Base-by-base conservation (phyloP, 2,113 vertebrate genomes). In the Seriola aureovittata region DNA sequence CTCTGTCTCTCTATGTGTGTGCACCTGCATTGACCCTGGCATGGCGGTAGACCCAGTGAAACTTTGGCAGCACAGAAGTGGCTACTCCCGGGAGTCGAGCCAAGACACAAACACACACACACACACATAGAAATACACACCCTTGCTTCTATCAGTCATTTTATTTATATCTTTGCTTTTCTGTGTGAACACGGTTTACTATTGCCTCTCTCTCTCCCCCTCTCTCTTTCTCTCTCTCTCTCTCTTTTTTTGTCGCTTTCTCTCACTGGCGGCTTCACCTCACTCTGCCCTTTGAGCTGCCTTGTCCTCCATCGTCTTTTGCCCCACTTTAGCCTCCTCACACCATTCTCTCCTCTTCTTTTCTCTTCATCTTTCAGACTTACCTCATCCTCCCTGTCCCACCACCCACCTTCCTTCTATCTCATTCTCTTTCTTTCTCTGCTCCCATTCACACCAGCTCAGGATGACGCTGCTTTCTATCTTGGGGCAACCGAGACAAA, bases 151-250 rank as follows among this genome's bases (percentile, higher is more conserved):
- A 82, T 76, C 76, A 75, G 75, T 85, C 78, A 71, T 77, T 90
- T 88, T 92, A 91, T 92, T 92, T 91, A 77, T 93, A 82, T 81
- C 82, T 89, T 57, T 84, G 70, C 63, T 78, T 88, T 85, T 68
- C 64, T 76, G 42, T 66, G 29, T 85, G 70, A 87, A 72, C 55
- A 14, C 63, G 3, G 68, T 54, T 57, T 34, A 70, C 29, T 69
- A 55, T 59, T 75, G 29, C 79, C 44, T 50, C 29, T 11, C 60
- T 71, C 63, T 55, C 38, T 78, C 68, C 68, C 78, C 72, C n/a
- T n/a, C n/a, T n/a, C n/a, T n/a, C n/a, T n/a, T n/a, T n/a, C n/a
- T n/a, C n/a, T n/a, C n/a, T n/a, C n/a, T n/a, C n/a, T n/a, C 17
- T 74, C 68, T 58, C 38, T 75, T 70, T 64, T 48, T 62, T 58